Percentiles rank a stretch among this genome's conserved stretches.
These are phyloP conservation scores for Dolichoris vasculosae DNA, from an alignment of 1,140 invertebrate genomes.

Conservation along the genomic window DNA sequence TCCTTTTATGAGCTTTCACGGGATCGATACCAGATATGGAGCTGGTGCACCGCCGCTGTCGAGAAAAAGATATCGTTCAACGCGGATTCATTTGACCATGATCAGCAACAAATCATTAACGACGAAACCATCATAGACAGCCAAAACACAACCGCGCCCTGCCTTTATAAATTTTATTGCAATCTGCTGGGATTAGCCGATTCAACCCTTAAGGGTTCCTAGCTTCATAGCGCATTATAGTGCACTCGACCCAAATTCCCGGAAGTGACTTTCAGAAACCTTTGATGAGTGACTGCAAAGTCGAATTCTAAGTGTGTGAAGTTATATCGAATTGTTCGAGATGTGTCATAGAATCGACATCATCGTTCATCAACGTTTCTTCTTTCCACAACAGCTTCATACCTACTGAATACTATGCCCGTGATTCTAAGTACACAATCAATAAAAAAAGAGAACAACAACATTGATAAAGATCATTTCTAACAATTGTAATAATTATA, in stretches of 20 bases:
- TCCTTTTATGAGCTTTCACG: not conserved
- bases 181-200: not conserved
- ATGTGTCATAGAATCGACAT: not conserved
- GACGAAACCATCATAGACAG: not conserved
- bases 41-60: not conserved
- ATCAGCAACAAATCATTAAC: not conserved
- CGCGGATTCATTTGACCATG: not conserved
- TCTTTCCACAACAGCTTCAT: not conserved
- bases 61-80: not conserved
- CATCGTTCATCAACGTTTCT: not conserved
- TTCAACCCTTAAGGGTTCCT: conserved; percentile 2
- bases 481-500: too few relatives aligned
- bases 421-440: too few relatives aligned
- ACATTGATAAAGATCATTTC: too few relatives aligned
- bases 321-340: not conserved
- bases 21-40: not conserved
- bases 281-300: not conserved
- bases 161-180: conserved; percentile 14
- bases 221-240: not conserved
- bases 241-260: conserved; percentile 13
- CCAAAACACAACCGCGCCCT: not conserved
- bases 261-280: not conserved
- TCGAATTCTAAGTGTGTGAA: not conserved
- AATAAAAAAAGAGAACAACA: too few relatives aligned
- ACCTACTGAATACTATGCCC: too few relatives aligned